Evolutionary conservation across 2,113 vertebrate species (phyloP).

Genomic region (Percina caprodes): DNA sequence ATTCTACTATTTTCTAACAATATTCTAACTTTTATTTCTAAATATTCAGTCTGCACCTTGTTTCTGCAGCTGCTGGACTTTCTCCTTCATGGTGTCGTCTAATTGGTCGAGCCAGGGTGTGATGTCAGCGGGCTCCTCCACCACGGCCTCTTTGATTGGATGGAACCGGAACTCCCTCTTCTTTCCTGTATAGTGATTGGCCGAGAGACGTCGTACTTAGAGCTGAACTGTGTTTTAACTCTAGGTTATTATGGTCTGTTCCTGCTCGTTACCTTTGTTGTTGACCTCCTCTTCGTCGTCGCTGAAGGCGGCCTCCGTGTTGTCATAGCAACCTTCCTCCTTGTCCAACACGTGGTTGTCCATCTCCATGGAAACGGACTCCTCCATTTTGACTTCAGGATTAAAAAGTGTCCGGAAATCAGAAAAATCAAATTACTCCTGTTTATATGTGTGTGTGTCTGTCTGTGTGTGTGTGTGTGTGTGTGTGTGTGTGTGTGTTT

Average conservation of each 20-base stretch:
- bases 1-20: no score
- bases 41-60: conserved; percentile 81
- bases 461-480: background rate
- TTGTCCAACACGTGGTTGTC: conserved; percentile 95
- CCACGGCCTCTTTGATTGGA: conserved; percentile 92
- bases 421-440: no score
- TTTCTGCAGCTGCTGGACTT: conserved; percentile 94
- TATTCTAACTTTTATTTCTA: no score
- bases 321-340: conserved; percentile 96
- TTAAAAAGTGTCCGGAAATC: no score
- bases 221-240: no score
- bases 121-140: conserved; percentile 96
- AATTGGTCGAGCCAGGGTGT: conserved; percentile 94
- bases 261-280: conserved; percentile 86
- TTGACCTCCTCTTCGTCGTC: conserved; percentile 94
- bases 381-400: conserved; percentile 91
- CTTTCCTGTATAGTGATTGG: conserved; percentile 84
- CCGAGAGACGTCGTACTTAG: background rate
- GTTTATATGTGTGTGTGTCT: background rate
- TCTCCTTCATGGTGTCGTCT: conserved; percentile 93
- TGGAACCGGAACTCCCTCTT: conserved; percentile 97
- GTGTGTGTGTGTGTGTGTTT: background rate
- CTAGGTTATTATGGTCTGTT: background rate
- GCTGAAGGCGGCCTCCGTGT: conserved; percentile 94
- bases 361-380: conserved; percentile 91